phyloP scores from a whole-genome alignment of 2,113 vertebrate genomes.

The Lophius piscatorius region DNA sequence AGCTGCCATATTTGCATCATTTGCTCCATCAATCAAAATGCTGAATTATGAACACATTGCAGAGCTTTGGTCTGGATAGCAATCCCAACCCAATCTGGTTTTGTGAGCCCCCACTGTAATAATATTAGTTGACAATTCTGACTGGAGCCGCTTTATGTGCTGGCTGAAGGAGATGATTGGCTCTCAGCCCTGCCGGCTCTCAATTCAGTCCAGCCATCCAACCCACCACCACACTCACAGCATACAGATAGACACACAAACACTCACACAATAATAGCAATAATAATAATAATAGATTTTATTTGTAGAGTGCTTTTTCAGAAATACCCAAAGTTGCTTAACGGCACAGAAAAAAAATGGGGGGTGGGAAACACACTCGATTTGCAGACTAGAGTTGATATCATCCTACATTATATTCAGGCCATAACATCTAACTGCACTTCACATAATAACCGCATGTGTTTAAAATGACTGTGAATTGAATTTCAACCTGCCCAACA shows the following conservation, averaged over 20 bases:
- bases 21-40: neutral
- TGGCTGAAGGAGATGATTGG: neutral
- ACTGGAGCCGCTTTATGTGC: slow-evolving; percentile 3
- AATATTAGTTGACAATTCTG: neutral
- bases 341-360: neutral
- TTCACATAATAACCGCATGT: neutral
- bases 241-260: neutral
- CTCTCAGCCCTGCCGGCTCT: neutral
- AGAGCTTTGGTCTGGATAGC: slow-evolving; percentile 3
- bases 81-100: slow-evolving; percentile 1
- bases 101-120: slow-evolving; percentile 5
- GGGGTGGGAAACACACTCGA: too few relatives aligned
- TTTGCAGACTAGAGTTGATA: neutral
- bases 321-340: too few relatives aligned
- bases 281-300: too few relatives aligned
- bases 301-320: too few relatives aligned
- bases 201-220: neutral
- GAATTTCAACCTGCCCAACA: neutral
- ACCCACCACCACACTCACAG: too few relatives aligned
- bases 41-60: neutral
- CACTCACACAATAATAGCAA: too few relatives aligned
- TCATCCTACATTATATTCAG: neutral
- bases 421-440: neutral
- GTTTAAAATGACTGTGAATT: neutral
- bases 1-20: neutral